A percentile compares a stretch with the other conserved stretches of the same genome.
These are phyloP conservation scores for Tetrapedia diversipes DNA, from an alignment of 2,888 invertebrate species.

Conservation along the genomic window DNA sequence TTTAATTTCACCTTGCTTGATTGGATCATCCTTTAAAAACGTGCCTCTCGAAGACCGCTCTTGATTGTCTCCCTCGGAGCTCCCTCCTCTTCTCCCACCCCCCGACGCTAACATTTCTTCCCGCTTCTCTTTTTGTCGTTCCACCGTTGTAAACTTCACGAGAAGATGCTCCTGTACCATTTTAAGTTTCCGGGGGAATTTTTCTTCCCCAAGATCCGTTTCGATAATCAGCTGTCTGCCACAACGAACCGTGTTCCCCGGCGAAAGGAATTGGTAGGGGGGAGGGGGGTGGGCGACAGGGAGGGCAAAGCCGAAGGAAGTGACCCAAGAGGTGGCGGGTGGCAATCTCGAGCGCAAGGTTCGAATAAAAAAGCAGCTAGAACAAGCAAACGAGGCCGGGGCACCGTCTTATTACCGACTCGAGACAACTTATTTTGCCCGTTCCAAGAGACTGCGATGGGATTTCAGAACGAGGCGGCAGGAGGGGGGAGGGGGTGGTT, in stretches of 20 bases:
- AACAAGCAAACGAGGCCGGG: slow-evolving; percentile 42
- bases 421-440: slow-evolving; percentile 47
- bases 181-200: no score
- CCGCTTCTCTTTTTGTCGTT: background rate
- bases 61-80: background rate
- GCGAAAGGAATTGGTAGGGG: no score
- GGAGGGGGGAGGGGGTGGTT: background rate
- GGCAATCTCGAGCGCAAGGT: slow-evolving; percentile 26
- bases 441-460: background rate
- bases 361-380: slow-evolving; percentile 53
- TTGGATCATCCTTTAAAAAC: slow-evolving; percentile 30
- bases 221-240: no score
- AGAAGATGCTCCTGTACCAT: no score
- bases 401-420: slow-evolving; percentile 60
- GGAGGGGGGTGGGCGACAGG: no score
- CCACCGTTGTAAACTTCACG: background rate
- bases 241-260: no score
- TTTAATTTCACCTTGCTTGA: slow-evolving; percentile 27
- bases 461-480: background rate
- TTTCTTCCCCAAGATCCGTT: background rate
- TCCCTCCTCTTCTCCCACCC: background rate
- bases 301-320: background rate
- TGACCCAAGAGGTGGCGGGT: background rate
- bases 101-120: no score
- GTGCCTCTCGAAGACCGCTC: background rate